Evolutionary conservation across 2,888 invertebrate genomes (phyloP).

Genomic region (Chrysomela aeneicollis): DNA sequence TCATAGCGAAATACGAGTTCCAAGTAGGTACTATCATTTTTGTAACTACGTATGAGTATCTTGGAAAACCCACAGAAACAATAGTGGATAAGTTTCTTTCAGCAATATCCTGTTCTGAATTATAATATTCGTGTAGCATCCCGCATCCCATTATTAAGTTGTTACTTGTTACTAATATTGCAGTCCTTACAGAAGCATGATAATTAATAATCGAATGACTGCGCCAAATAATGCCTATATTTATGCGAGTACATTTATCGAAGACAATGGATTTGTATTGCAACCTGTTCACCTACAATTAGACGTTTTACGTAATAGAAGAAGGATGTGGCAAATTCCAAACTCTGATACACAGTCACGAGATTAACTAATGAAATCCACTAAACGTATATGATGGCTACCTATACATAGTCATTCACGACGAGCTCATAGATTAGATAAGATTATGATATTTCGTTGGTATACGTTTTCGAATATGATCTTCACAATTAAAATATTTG

Average conservation of each 20-base stretch:
- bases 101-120: background rate
- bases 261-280: constrained; percentile 35
- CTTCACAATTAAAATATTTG: no score
- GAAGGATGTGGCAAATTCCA: constrained; percentile 38
- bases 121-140: background rate
- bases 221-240: constrained; percentile 35
- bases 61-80: background rate
- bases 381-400: constrained; percentile 7
- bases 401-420: no score
- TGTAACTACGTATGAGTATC: background rate
- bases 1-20: no score
- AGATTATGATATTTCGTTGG: no score
- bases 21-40: no score
- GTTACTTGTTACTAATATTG: background rate
- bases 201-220: constrained; percentile 26
- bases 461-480: no score
- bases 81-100: background rate
- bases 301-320: constrained; percentile 37
- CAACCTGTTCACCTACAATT: constrained; percentile 34
- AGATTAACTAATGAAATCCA: constrained; percentile 13
- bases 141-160: background rate
- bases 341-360: constrained; percentile 28
- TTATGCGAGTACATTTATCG: constrained; percentile 21
- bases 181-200: constrained; percentile 4
- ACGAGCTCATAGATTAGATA: no score